Base-by-base conservation (phyloP, 2,888 invertebrate genomes). In the Icerya purchasi region DNA sequence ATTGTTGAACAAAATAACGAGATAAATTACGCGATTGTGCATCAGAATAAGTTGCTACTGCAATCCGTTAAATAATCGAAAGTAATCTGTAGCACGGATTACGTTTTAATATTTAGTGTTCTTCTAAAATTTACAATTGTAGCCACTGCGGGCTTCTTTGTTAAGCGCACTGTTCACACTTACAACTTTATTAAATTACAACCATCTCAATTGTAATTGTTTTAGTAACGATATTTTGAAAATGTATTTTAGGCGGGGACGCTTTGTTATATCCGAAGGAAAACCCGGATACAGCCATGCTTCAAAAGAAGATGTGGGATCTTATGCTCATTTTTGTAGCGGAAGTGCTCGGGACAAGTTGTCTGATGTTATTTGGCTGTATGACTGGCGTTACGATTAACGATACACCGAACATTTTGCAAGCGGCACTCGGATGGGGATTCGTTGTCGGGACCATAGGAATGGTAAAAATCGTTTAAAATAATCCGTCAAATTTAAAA, bases 331-430 rank as follows among this genome's bases (percentile, higher is more conserved):
- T 73, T 63, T 74, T 77, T 62, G 63, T 78, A 5, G 77, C 80
- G 0, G 86, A 86, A 70, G 70, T 83, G 18, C 65, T 85, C 10
- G 80, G 84, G 24, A 86, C 86, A 0, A 76, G 72, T 2, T 68
- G 82, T 23, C 72, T 86, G 3, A 69, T 86, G 55, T 78, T 83
- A 62, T 70, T 86, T 20, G 86, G 86, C 3, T 86, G 86, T 68
- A 82, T 85, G 81, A 76, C 82, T 0, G 56, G 56, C 20, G 24
- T 56, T 21, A 3, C 18, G 18, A 21, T 25, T 18, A 25, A 8
- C 8, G 67, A 20, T 61, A 67, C 70, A 50, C 71, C 76, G 1
- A 72, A 75, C 18, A 66, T 80, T 61, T 5, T 36, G 14, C 76
- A 79, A 64, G 67, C 72, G 0, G 72, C 79, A 0, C 65, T 82